A percentile compares a stretch with the other conserved stretches of the same genome.
phyloP scores from a whole-genome alignment of 1,140 invertebrate species.

The Conopomorpha cramerella region DNA sequence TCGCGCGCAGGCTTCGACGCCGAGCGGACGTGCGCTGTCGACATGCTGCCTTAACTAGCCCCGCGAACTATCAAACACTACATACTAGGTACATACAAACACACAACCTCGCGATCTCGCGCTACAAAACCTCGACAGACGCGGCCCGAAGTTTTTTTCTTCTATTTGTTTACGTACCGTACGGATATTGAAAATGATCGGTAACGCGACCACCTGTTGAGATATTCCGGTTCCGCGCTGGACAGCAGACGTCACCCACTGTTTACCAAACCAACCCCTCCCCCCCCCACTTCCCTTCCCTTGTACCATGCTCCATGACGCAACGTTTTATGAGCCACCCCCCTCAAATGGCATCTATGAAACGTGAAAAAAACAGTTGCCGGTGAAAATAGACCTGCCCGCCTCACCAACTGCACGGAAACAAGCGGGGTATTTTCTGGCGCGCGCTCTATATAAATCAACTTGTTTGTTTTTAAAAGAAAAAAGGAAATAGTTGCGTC shows the following conservation, averaged over 20 bases:
- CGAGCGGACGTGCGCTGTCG: constrained; percentile 35
- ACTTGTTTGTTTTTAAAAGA: too few species aligned
- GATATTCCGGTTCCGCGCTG: constrained; percentile 37
- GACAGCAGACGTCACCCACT: constrained; percentile 41
- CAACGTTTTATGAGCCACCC: constrained; percentile 39
- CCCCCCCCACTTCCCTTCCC: constrained; percentile 28
- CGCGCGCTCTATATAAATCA: too few species aligned
- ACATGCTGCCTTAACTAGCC: constrained; percentile 24
- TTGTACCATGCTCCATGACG: constrained; percentile 34
- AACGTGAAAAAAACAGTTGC: constrained; percentile 42
- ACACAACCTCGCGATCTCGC: too few species aligned
- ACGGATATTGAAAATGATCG: too few species aligned
- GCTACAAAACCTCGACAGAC: too few species aligned
- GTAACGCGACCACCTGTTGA: constrained; percentile 41
- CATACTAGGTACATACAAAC: too few species aligned
- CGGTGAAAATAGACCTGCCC: constrained; percentile 47
- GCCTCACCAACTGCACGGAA: constrained; percentile 28
- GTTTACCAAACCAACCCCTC: constrained; percentile 46
- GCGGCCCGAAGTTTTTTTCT: too few species aligned
- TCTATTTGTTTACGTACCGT: too few species aligned
- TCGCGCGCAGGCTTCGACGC: constrained; percentile 56
- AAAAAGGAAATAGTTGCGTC: too few species aligned
- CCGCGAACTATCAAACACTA: too few species aligned
- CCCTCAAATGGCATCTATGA: constrained; percentile 34
- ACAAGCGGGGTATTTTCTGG: too few species aligned